Conservation (phyloP, 1,140 invertebrate genomes). For the Coptotermes formosanus region DNA sequence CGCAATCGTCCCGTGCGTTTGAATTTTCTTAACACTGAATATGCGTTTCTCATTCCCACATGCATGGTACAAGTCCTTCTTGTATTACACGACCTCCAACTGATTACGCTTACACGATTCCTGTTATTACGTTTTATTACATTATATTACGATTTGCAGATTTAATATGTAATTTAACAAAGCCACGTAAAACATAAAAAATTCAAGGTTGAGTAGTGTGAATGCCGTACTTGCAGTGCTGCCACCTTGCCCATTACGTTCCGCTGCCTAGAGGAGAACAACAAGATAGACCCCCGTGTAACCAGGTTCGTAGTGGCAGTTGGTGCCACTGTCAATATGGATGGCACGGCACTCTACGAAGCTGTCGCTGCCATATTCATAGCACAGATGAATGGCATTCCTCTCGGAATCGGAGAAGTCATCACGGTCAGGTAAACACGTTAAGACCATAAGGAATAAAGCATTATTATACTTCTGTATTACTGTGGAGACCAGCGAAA, state of each 20-base stretch:
- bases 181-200: too few species aligned
- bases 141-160: too few species aligned
- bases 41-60: too few species aligned
- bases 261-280: slow-evolving; percentile 72
- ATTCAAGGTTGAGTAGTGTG: too few species aligned
- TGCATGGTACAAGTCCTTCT: too few species aligned
- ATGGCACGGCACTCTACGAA: slow-evolving; percentile 72
- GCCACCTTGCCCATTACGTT: slow-evolving; percentile 76
- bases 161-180: too few species aligned
- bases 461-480: background rate
- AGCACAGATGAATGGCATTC: slow-evolving; percentile 65
- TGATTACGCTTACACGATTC: too few species aligned
- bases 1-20: too few species aligned
- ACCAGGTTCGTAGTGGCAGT: slow-evolving; percentile 68
- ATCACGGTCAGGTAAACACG: slow-evolving; percentile 57
- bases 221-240: slow-evolving; percentile 51
- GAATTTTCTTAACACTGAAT: too few species aligned
- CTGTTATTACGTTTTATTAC: too few species aligned
- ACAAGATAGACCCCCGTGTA: slow-evolving; percentile 67
- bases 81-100: too few species aligned
- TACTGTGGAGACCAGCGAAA: too few species aligned
- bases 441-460: slow-evolving; percentile 14
- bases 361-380: slow-evolving; percentile 71
- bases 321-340: slow-evolving; percentile 68
- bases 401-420: slow-evolving; percentile 57